Conservation (phyloP, 2,797 vertebrate genomes). For the Siniperca obscura region DNA sequence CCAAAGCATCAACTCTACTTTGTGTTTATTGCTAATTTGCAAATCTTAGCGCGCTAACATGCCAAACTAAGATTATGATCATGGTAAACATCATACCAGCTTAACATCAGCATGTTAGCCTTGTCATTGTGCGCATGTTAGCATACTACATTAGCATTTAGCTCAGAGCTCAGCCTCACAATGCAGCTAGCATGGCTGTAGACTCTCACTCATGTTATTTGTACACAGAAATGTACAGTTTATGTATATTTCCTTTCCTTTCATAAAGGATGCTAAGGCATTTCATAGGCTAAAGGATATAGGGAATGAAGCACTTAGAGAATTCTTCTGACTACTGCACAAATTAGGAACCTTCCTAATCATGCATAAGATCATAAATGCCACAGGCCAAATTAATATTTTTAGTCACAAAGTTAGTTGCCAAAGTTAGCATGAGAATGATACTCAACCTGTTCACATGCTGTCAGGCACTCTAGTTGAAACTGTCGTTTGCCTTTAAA, state of each 20-base stretch:
- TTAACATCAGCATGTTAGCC: too few species aligned
- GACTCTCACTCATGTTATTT: not conserved
- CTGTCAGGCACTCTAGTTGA: not conserved
- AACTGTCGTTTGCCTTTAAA: not conserved
- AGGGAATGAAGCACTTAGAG: too few species aligned
- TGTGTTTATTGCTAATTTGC: too few species aligned
- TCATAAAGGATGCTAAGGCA: not conserved
- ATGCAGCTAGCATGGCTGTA: not conserved
- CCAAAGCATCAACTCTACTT: too few species aligned
- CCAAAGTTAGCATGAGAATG: not conserved
- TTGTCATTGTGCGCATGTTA: too few species aligned
- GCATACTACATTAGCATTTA: too few species aligned
- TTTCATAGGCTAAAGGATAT: not conserved
- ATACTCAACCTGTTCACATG: not conserved
- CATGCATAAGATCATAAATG: not conserved
- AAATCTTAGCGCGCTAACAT: too few species aligned
- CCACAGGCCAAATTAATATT: not conserved
- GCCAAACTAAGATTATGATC: too few species aligned
- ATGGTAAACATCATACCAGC: too few species aligned
- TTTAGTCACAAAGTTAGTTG: not conserved
- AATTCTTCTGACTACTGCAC: not conserved
- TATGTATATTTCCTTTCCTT: not conserved
- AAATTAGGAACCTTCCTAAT: not conserved
- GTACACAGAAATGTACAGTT: not conserved
- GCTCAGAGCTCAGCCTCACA: not conserved